These are phyloP conservation scores for Rhynchomys soricoides DNA, from an alignment of 2,113 vertebrate species.

Conservation along the genomic window DNA sequence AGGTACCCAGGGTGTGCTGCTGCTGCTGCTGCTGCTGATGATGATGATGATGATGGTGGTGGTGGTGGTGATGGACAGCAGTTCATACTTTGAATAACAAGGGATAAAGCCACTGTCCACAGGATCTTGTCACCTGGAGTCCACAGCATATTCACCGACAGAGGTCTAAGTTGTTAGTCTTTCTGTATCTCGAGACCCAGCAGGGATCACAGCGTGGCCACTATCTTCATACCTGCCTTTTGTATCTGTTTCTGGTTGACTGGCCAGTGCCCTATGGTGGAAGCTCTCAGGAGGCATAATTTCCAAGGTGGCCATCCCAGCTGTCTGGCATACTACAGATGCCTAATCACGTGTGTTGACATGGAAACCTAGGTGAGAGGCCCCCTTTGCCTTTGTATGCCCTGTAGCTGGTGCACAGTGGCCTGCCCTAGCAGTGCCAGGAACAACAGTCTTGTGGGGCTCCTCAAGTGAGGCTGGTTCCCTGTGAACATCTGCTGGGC, in stretches of 20 bases:
- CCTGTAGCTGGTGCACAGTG: not conserved
- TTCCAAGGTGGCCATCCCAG: not conserved
- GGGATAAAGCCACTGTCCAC: not conserved
- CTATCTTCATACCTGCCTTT: not conserved
- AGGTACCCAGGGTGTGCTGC: not conserved
- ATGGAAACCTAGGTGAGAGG: not conserved
- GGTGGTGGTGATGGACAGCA: not conserved
- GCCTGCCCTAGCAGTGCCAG: not conserved
- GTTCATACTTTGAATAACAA: not conserved
- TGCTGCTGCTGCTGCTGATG: too few relatives aligned
- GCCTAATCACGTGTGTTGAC: not conserved
- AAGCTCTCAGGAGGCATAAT: not conserved
- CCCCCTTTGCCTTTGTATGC: not conserved
- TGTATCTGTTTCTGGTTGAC: not conserved
- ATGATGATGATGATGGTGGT: too few relatives aligned
- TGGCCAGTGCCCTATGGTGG: not conserved
- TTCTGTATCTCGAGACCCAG: not conserved
- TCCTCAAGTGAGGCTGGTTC: not conserved
- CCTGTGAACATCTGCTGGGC: constrained; percentile 32
- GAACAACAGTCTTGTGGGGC: not conserved
- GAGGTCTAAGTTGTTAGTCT: not conserved
- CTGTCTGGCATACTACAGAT: not conserved
- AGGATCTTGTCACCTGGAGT: not conserved
- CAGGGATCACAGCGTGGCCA: not conserved
- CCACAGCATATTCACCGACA: not conserved